These are phyloP conservation scores for Frankliniella fusca DNA, from an alignment of 2,888 invertebrate species.

Conservation along the genomic window DNA sequence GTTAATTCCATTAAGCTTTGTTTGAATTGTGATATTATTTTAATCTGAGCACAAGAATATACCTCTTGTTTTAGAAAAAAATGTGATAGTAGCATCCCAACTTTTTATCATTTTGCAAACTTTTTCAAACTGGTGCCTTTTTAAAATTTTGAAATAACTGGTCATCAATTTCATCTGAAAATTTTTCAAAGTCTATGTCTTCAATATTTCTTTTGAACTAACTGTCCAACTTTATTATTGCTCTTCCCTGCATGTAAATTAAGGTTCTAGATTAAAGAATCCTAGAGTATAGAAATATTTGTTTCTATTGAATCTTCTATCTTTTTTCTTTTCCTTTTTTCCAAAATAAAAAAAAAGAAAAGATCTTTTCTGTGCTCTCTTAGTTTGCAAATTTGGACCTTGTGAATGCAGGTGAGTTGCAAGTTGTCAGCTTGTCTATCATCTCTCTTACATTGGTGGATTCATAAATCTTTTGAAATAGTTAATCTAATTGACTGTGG, in stretches of 20 bases:
- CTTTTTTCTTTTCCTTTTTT: not conserved
- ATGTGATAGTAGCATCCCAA: not conserved
- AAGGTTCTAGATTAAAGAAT: no score
- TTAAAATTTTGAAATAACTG: not conserved
- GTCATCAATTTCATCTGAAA: not conserved
- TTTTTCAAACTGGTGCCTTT: not conserved
- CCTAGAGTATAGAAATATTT: no score
- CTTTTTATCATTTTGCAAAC: not conserved
- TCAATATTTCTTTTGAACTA: not conserved
- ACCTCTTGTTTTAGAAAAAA: not conserved
- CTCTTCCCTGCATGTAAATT: no score
- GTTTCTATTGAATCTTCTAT: not conserved
- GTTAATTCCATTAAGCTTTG: not conserved
- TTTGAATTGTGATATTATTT: not conserved
- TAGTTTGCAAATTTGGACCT: not conserved
- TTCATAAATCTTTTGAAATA: not conserved
- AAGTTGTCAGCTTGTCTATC: no score
- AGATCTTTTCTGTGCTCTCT: not conserved
- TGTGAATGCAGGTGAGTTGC: not conserved
- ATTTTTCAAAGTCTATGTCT: not conserved
- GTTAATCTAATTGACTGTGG: not conserved
- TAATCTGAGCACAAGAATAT: not conserved
- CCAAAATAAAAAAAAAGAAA: not conserved
- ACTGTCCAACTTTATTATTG: not conserved
- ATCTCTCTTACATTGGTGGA: no score